Evolutionary conservation across 2,797 vertebrate species (phyloP), one percentile per base, ranked within the genome.

Genomic region (Cryptoblepharus egeriae): DNA sequence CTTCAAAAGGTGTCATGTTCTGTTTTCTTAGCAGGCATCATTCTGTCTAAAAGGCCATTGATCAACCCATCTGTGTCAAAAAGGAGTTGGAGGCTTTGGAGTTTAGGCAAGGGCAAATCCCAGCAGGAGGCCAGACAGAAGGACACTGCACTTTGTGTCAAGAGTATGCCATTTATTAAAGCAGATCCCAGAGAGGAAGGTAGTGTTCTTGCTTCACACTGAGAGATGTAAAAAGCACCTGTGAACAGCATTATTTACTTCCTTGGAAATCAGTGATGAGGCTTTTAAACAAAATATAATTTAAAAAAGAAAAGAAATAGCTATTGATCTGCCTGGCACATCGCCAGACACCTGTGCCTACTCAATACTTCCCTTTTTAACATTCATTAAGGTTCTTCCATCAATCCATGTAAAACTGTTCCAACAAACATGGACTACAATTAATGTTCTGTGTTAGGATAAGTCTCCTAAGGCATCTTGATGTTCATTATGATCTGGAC

Each of bases 51-150:
- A 74, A 81, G 16, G 10, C 16, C 22, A n/a, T 18, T 11, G 11
- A 18, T 30, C 42, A 32, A 61, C 39, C 5, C n/a, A 24, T 42
- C 32, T 61, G 12, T 12, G 26, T 61, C 30, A 45, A 79, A 75
- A 83, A 83, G 26, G 1, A 1, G 61, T 15, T 2, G 77, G 37
- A 1, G 3, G 55, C 67, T 67, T 69, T 71, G 75, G 81, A 45
- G 71, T 16, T 82, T 75, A 77, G 73, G 77, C 81, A 70, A 61
- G 77, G 71, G 6, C 60, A 49, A 85, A 87, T 32, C 45, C 12
- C 15, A 37, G 67, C 39, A 71, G 42, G 22, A 64, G 39, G 35
- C 20, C 35, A 3, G 45, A 49, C 58, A 55, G 45, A 86, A 35
- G 37, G 82, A 80, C 9, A 24, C 30, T 45, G 73, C 75, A 45